Evolutionary conservation across 1,140 invertebrate species (phyloP), one percentile per base, ranked within the genome.

Genomic region (Oscheius sp.): DNA sequence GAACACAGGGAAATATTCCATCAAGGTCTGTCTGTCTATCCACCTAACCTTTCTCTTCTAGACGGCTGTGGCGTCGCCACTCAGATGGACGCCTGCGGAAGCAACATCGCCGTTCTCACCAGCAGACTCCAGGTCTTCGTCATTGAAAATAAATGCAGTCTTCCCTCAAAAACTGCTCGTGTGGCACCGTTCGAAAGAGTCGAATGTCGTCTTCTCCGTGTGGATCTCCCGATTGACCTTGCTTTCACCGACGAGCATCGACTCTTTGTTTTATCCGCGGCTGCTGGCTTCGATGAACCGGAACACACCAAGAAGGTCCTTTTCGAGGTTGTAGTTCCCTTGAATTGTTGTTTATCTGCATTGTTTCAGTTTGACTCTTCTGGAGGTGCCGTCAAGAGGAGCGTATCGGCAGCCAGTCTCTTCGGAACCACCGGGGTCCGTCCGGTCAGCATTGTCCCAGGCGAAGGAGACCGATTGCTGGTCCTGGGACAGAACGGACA

Each of bases 171-270:
- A 45, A 15, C 23, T 45, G 23, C 0, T 23, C 18, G 0, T 45
- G 23, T 23, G 0, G 0, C 18, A 45, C 18, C 23, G 23, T 59
- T 59, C 23, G 10, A 59, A 15, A 15, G 13, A 59, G 55, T 0
- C 28, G 34, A 71, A 52, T 62, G n/a, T 4, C 18, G 23, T n/a
- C 58, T 4, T 45, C 35, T 28, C 45, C 55, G 31, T 46, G 59
- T 71, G 23, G 62, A 71, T 49, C 69, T 71, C 20, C 69, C 69
- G 1, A 71, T 71, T 23, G 69, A 71, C 52, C 3, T 71, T n/a
- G 15, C 32, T 26, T 28, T 71, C 52, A 71, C 23, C 10, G 45
- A 63, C n/a, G n/a, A 35, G 1, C 31, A 34, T 3, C 49, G 34
- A 2, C 29, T 36, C 10, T 49, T 65, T 29, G 42, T 71, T 64